Evolutionary conservation across 2,888 invertebrate genomes (phyloP).

Genomic region (Eristalinus sepulchralis): DNA sequence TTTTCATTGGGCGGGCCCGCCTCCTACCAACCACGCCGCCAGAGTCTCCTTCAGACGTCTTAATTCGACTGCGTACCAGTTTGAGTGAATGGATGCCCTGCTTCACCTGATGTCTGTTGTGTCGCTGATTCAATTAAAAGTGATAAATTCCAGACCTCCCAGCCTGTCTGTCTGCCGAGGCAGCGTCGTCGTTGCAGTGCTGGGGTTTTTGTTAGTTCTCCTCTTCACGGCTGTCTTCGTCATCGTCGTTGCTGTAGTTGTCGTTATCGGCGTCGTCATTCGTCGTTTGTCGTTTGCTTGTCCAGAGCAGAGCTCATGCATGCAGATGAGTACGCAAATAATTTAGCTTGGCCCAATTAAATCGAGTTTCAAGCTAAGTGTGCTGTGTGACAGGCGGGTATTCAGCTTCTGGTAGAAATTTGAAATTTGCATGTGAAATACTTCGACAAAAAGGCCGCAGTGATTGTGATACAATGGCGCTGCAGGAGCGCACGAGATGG

Average conservation of each 20-base stretch:
- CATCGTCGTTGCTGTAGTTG: neutral
- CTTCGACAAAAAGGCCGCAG: neutral
- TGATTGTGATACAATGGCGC: neutral
- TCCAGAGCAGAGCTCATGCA: neutral
- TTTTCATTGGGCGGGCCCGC: slow-evolving; percentile 38
- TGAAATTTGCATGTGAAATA: slow-evolving; percentile 31
- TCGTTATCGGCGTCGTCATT: slow-evolving; percentile 9
- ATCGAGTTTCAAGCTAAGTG: slow-evolving; percentile 15
- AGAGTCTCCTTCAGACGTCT: slow-evolving; percentile 18
- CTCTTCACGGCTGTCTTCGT: neutral
- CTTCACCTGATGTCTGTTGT: slow-evolving; percentile 59
- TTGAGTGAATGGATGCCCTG: slow-evolving; percentile 30
- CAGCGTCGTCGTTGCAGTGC: neutral
- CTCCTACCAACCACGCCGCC: neutral
- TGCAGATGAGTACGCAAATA: slow-evolving; percentile 14
- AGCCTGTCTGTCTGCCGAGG: slow-evolving; percentile 8
- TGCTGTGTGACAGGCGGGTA: neutral
- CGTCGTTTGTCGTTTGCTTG: slow-evolving; percentile 3
- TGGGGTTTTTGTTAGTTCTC: neutral
- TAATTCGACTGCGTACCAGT: slow-evolving; percentile 44
- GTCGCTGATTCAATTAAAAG: slow-evolving; percentile 53
- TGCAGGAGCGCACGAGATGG: neutral
- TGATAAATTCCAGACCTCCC: slow-evolving; percentile 53
- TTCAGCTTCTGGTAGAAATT: slow-evolving; percentile 22
- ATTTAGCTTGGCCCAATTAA: slow-evolving; percentile 50